Evolutionary conservation across 2,888 invertebrate genomes (phyloP).

Genomic region (Tryphoninae sp.): DNA sequence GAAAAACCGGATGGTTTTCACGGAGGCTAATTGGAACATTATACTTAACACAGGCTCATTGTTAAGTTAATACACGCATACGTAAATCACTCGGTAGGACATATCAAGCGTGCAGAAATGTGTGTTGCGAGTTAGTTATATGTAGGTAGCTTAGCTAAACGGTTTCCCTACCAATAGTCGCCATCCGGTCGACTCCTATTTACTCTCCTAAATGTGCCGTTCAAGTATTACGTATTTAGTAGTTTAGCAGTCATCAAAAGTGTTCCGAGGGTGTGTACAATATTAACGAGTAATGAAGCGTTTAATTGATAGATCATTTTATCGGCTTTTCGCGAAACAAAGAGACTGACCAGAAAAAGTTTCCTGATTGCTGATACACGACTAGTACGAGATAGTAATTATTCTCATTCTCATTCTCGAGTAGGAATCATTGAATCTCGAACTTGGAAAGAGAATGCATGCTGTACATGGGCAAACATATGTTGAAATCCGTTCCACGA

Average conservation of each 20-base stretch:
- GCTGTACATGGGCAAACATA: conserved; percentile 16
- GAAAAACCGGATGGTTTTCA: neutral
- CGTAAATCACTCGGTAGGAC: neutral
- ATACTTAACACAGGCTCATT: neutral
- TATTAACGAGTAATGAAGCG: neutral
- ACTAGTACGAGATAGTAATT: conserved; percentile 20
- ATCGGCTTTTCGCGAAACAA: neutral
- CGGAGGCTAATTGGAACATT: neutral
- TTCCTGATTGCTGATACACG: neutral
- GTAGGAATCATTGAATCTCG: conserved; percentile 5
- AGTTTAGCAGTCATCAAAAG: conserved; percentile 46
- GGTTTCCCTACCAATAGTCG: conserved; percentile 29
- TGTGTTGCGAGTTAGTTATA: neutral
- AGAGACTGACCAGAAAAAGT: conserved; percentile 4
- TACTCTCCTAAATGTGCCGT: conserved; percentile 32
- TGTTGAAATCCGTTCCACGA: conserved; percentile 19
- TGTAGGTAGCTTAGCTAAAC: conserved; percentile 29
- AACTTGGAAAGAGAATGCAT: conserved; percentile 18
- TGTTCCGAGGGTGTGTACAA: conserved; percentile 18
- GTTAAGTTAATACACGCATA: neutral
- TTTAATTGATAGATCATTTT: conserved; percentile 4
- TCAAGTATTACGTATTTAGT: conserved; percentile 53
- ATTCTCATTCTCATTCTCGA: neutral
- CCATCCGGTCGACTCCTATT: conserved; percentile 43
- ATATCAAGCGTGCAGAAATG: neutral